These are phyloP conservation scores for Folsomia candida DNA, from an alignment of 2,888 invertebrate genomes.

Conservation along the genomic window DNA sequence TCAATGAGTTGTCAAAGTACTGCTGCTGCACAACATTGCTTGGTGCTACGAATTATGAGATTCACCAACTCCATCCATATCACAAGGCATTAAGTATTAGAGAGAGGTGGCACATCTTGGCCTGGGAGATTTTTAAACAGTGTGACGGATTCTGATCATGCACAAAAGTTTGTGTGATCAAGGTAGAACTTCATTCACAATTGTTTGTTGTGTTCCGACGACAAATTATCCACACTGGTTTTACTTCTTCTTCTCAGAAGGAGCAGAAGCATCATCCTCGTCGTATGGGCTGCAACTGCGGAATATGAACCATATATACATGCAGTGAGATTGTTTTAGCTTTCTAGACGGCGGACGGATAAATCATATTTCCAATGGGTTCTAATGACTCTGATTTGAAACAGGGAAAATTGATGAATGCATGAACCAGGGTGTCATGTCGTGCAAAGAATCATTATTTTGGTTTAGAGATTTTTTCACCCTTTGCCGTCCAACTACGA, in stretches of 20 bases:
- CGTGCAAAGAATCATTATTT: neutral
- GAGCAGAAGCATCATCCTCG: no score
- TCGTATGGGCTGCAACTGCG: no score
- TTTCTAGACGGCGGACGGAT: neutral
- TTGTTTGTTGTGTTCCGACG: neutral
- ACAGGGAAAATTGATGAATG: neutral
- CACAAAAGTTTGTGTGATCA: neutral
- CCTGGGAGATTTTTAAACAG: conserved; percentile 1
- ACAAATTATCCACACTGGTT: neutral
- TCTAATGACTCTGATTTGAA: neutral
- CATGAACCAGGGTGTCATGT: neutral
- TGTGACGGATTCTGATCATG: conserved; percentile 40
- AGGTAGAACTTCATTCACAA: neutral
- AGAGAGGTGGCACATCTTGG: no score
- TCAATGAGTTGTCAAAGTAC: neutral
- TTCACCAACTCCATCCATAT: neutral
- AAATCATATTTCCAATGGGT: neutral
- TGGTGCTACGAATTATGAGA: neutral
- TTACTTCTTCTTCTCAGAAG: no score
- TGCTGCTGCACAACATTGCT: no score
- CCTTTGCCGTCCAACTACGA: no score
- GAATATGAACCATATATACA: no score
- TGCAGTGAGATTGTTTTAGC: neutral
- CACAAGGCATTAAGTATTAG: neutral
- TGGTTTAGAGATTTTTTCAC: neutral